Evolutionary conservation across 2,888 invertebrate species (phyloP).

Genomic region (Andrena bicolor): DNA sequence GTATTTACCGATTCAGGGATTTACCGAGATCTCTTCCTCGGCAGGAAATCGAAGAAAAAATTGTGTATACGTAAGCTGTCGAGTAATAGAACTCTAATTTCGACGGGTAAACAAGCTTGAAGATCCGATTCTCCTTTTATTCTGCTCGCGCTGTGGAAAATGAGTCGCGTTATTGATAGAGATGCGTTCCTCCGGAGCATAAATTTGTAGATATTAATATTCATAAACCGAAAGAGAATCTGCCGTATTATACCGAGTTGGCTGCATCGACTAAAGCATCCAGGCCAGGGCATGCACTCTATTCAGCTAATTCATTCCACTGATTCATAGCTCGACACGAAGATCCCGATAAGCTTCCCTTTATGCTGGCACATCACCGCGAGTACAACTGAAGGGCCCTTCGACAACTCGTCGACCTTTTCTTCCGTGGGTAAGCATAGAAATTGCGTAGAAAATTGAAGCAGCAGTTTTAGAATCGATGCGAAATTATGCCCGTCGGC

Average conservation of each 20-base stretch:
- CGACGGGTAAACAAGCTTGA: background rate
- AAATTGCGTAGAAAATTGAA: conserved; percentile 34
- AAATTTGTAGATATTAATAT: too few relatives aligned
- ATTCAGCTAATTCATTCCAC: background rate
- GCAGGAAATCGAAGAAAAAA: background rate
- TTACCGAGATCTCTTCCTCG: background rate
- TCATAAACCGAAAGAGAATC: too few relatives aligned
- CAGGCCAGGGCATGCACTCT: background rate
- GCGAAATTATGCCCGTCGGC: conserved; percentile 38
- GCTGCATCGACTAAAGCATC: too few relatives aligned
- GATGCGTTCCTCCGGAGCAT: too few relatives aligned
- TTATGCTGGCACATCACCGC: background rate
- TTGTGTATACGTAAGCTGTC: background rate
- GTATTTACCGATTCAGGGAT: background rate
- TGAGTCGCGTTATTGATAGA: too few relatives aligned
- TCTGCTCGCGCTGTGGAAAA: background rate
- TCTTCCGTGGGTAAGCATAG: conserved; percentile 17
- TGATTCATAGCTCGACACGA: background rate
- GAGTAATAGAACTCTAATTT: background rate
- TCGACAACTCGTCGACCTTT: conserved; percentile 25
- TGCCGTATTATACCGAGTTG: too few relatives aligned
- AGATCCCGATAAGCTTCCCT: background rate
- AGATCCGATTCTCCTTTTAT: background rate
- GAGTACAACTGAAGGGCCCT: conserved; percentile 17
- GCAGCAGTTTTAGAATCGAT: conserved; percentile 28